Base-by-base conservation (phyloP, 2,888 invertebrate genomes). In the Lapara coniferarum region DNA sequence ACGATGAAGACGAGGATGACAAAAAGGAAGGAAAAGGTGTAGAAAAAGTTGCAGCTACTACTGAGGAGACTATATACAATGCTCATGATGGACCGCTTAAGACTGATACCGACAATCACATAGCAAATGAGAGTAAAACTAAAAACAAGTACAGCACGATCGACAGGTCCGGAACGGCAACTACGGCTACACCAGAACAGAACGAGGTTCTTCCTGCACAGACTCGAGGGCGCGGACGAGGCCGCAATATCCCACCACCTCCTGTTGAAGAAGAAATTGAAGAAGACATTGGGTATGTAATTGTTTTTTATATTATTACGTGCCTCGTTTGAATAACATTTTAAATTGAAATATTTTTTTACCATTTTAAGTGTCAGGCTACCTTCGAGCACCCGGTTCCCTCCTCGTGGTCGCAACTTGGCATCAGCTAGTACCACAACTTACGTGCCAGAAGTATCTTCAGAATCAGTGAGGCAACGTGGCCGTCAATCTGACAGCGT, bases 321-420 rank as follows among this genome's bases (percentile, higher is more conserved):
- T 89, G 51, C 67, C 10, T 49, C 25, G 37, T 44, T 53, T 25
- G 51, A n/a, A 16, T 44, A 55, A 14, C 8, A 44, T 69, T 25
- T 13, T 57, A 19, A 25, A n/a, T 58, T 13, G 49, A 6, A 16
- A 73, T 71, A 72, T 69, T 1, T 37, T 7, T 37, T 57, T 46
- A 58, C 72, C 63, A 75, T 78, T 70, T 79, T 74, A 75, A 86
- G 81, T 77, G 83, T 82, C 75, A 93, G 97, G 77, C 89, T 97
- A 74, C 97, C 97, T 2, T 95, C 96, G n/a, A 97, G 96, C 81
- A 97, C 97, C n/a, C 95, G 97, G 74, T 97, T 97, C 87, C 97
- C 97, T 72, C 97, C 97, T 59, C 96, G 96, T 71, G 95, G 96
- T 77, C 92, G 95, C 88, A 88, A 86, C 89, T 77, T 93, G 68